Base-by-base conservation (phyloP, 2,888 invertebrate genomes). In the Ganaspis brasiliensis region DNA sequence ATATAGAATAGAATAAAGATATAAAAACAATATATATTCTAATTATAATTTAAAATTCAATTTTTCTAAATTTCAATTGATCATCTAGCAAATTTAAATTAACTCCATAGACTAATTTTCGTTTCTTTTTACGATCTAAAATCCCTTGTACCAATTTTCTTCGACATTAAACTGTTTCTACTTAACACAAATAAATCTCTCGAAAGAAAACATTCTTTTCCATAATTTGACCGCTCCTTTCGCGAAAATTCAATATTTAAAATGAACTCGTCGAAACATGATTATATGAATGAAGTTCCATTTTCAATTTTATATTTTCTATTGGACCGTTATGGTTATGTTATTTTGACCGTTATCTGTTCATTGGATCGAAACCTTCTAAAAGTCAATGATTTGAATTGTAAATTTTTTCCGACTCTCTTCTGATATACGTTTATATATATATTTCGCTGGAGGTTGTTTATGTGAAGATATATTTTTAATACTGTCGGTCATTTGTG, bases 351-450 rank as follows among this genome's bases (percentile, higher is more conserved):
- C 52, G 52, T 52, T 52, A 52, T 49, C n/a, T 49, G 52, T 16
- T 52, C 52, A 19, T 52, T 52, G 52, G 16, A 52, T 52, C 16
- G 52, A 19, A 52, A 19, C 52, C 52, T 52, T 52, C 19, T 5
- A 9, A 52, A 52, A 52, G 52, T 52, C 52, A 52, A 52, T 52
- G 16, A 52, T 52, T 52, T 52, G 52, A 52, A 52, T 52, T 52
- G 16, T 16, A 52, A 52, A 52, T 52, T 16, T 52, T 16, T 52
- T 52, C 16, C 52, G 52, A 52, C 52, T 52, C 9, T 9, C 8
- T 8, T n/a, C 14, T 52, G 19, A 52, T 31, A 31, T 31, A 31
- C 31, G 31, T 49, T 16, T 52, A 19, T 52, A 52, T 49, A 49
- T 52, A 19, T 52, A 52, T 52, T 52, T 52, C 9, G 19, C 52